Evolutionary conservation across 2,888 invertebrate genomes (phyloP).

Genomic region (Cephus rjabovi): DNA sequence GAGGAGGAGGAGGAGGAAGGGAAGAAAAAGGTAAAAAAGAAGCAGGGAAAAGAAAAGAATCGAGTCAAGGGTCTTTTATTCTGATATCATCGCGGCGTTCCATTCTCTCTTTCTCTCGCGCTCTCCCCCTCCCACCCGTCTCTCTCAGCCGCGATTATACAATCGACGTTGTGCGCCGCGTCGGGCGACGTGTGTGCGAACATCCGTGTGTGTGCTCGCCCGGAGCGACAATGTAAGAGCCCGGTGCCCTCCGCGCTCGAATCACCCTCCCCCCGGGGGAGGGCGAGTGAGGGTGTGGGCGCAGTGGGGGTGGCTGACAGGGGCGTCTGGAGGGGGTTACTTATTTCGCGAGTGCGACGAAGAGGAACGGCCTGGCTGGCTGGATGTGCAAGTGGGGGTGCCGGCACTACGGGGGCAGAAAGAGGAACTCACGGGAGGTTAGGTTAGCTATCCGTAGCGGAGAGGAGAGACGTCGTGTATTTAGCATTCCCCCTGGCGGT

Average conservation of each 20-base stretch:
- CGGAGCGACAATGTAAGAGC: slow-evolving; percentile 49
- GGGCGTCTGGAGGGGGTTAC: slow-evolving; percentile 15
- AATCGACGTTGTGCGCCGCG: slow-evolving; percentile 38
- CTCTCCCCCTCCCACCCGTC: background rate
- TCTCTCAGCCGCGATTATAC: slow-evolving; percentile 41
- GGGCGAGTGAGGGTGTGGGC: background rate
- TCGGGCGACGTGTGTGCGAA: slow-evolving; percentile 6
- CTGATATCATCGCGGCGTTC: slow-evolving; percentile 40
- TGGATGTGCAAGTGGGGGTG: slow-evolving; percentile 27
- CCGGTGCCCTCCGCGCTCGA: slow-evolving; percentile 19
- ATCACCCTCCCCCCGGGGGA: background rate
- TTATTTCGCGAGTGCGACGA: slow-evolving; percentile 28
- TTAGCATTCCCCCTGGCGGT: slow-evolving; percentile 59
- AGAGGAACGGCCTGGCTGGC: slow-evolving; percentile 18
- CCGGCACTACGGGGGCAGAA: slow-evolving; percentile 26
- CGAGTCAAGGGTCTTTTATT: slow-evolving; percentile 40
- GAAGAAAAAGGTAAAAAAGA: slow-evolving; percentile 19
- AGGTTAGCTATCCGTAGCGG: slow-evolving; percentile 37
- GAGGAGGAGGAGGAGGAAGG: slow-evolving; percentile 17
- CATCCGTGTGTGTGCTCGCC: slow-evolving; percentile 32
- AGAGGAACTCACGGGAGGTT: slow-evolving; percentile 17
- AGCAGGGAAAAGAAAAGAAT: slow-evolving; percentile 33
- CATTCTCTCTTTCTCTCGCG: slow-evolving; percentile 25
- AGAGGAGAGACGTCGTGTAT: slow-evolving; percentile 49
- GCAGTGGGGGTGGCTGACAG: slow-evolving; percentile 13